Evolutionary conservation across 1,140 invertebrate species (phyloP).

Genomic region (Holotrichia oblita): DNA sequence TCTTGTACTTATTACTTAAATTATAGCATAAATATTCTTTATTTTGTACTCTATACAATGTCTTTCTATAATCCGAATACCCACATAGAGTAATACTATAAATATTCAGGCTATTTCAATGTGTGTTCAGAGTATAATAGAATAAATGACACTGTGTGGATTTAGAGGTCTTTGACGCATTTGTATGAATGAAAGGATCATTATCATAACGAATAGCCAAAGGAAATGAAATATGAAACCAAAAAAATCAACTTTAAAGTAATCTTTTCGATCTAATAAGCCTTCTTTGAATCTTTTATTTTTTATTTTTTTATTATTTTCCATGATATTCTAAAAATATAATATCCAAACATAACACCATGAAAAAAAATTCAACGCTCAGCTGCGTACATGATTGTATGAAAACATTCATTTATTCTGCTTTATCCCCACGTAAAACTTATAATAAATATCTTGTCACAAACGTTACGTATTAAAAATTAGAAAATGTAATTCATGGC

Average conservation of each 20-base stretch:
- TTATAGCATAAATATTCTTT: too few relatives aligned
- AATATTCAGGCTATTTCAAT: neutral
- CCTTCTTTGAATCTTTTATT: neutral
- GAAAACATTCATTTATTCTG: slow-evolving; percentile 5
- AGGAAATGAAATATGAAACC: neutral
- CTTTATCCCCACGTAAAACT: neutral
- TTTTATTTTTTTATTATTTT: slow-evolving; percentile 30
- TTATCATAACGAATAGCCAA: neutral
- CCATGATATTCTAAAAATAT: neutral
- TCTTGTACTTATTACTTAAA: too few relatives aligned
- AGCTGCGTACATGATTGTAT: slow-evolving; percentile 25
- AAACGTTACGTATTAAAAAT: neutral
- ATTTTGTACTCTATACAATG: too few relatives aligned
- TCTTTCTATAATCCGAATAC: too few relatives aligned
- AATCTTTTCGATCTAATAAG: neutral
- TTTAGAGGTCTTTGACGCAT: neutral
- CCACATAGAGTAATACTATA: neutral
- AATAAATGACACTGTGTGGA: neutral
- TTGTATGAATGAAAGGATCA: neutral
- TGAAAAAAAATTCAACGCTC: neutral
- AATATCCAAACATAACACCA: neutral
- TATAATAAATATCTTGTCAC: neutral
- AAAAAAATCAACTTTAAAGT: neutral
- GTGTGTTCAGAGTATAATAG: slow-evolving; percentile 5
- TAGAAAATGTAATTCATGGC: neutral